Base-by-base conservation (phyloP, 2,888 invertebrate species). In the Trachelus iudaicus region DNA sequence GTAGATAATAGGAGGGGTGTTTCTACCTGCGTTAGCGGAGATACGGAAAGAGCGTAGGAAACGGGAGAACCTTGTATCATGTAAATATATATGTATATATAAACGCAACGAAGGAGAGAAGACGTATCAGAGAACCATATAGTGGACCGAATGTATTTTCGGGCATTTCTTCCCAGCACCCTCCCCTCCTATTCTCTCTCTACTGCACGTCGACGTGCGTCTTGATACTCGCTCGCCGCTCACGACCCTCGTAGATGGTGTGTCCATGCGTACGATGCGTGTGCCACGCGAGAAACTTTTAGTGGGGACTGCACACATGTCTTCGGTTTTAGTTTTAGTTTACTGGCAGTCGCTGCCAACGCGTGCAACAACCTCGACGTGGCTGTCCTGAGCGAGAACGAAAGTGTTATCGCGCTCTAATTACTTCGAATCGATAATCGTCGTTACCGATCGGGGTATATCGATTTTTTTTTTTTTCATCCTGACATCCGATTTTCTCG, bases 291-390 rank as follows among this genome's bases (percentile, higher is more conserved):
- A 76, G 78, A 23, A 69, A 77, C 77, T 77, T 56, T 77, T 71
- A 81, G 88, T 88, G 87, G 83, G 81, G 78, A 81, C 85, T 84
- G 86, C 88, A 88, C 89, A 89, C 89, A 90, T 90, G 90, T 89
- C 90, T 90, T 90, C 85, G 87, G 85, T 88, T 89, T 90, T 87
- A 88, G 88, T 89, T 89, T 90, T 90, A 91, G 91, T 91, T 89
- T 87, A 80, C 83, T 83, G 85, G 81, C 85, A 83, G 87, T 87
- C 85, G 82, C 82, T 82, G 82, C 82, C 82, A 77, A 74, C 78
- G 78, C 77, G 79, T 74, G 71, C 75, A 69, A 77, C 79, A 77
- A 79, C 79, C 77, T 78, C 56, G 56, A 56, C 56, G 56, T 56
- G 56, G 15, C 56, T 56, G 56, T 23, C 6, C 37, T 15, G 0